Conservation (phyloP, 2,888 invertebrate species). For the Sinotaia quadrata region DNA sequence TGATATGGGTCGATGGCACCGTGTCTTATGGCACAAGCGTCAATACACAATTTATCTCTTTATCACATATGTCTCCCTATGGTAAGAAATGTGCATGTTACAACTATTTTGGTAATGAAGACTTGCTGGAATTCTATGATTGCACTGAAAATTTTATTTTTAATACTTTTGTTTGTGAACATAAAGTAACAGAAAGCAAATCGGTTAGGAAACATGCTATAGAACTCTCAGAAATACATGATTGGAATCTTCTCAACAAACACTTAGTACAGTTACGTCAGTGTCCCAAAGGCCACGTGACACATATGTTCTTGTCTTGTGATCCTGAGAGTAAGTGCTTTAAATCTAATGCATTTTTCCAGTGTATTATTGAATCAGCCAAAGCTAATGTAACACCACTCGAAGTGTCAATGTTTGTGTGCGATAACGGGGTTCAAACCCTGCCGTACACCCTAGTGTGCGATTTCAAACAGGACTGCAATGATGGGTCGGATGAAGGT, state of each 20-base stretch:
- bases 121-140: too few species aligned
- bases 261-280: neutral
- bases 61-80: neutral
- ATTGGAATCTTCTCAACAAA: neutral
- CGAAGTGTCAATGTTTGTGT: neutral
- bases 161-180: neutral
- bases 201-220: neutral
- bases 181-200: neutral
- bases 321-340: neutral
- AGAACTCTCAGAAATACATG: neutral
- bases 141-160: too few species aligned
- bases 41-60: neutral
- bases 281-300: constrained; percentile 9
- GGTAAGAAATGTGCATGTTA: neutral
- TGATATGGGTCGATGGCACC: constrained; percentile 4
- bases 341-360: neutral
- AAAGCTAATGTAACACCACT: neutral
- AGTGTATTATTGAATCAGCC: too few species aligned
- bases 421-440: neutral
- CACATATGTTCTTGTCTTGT: constrained; percentile 8
- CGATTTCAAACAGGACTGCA: constrained; percentile 59
- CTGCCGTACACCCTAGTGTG: constrained; percentile 50
- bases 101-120: too few species aligned
- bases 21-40: constrained; percentile 1
- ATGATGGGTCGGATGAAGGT: constrained; percentile 56